Conservation (phyloP, 2,113 vertebrate genomes). For the Crotalus helleri region DNA sequence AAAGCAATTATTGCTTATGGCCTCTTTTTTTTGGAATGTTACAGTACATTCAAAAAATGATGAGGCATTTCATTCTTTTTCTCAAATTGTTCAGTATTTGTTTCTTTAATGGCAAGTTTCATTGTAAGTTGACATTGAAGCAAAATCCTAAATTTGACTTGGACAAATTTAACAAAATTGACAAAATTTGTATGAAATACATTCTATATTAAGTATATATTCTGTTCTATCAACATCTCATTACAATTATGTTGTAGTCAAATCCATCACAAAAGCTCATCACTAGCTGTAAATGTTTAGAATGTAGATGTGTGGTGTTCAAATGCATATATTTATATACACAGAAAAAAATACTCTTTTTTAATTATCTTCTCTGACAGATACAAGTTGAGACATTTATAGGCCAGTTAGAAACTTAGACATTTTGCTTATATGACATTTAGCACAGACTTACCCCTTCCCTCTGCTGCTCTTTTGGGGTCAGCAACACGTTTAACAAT, state of each 20-base stretch:
- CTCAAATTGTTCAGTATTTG: neutral
- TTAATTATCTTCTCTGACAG: neutral
- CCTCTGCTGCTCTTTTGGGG: slow-evolving; percentile 80
- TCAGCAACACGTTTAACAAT: slow-evolving; percentile 77
- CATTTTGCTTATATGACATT: slow-evolving; percentile 6
- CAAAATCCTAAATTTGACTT: slow-evolving; percentile 27
- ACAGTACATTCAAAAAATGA: neutral
- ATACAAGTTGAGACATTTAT: neutral
- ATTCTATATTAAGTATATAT: slow-evolving; percentile 19
- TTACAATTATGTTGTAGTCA: neutral
- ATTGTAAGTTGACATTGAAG: neutral
- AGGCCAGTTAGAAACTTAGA: neutral
- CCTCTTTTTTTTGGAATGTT: neutral
- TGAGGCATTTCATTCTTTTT: neutral
- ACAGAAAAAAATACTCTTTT: neutral
- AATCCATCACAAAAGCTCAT: neutral
- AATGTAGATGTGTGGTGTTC: neutral
- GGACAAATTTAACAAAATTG: neutral
- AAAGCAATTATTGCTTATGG: neutral
- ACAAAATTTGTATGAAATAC: neutral
- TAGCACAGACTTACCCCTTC: slow-evolving; percentile 80
- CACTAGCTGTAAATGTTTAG: neutral
- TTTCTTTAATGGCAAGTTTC: neutral
- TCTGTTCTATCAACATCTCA: slow-evolving; percentile 3
- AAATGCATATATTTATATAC: neutral